Evolutionary conservation across 2,113 vertebrate species (phyloP).

Genomic region (Gallinago undulata): DNA sequence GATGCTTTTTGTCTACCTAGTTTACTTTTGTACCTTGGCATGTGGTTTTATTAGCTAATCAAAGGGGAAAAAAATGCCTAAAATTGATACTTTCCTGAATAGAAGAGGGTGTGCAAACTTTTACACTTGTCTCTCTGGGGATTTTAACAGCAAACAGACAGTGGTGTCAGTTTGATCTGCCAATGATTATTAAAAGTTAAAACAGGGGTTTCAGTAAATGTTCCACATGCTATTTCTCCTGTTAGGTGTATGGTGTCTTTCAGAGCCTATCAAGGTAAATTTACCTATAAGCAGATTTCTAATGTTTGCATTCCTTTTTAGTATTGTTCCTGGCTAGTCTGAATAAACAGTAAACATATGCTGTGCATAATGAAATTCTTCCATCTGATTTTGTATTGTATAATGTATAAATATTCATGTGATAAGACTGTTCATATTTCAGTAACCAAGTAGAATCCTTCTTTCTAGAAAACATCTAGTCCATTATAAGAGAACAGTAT

Average conservation of each 20-base stretch:
- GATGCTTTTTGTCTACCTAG: neutral
- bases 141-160: neutral
- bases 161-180: neutral
- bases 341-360: slow-evolving; percentile 10
- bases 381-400: neutral
- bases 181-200: neutral
- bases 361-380: slow-evolving; percentile 6
- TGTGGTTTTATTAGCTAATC: neutral
- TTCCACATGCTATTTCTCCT: neutral
- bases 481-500: neutral
- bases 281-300: neutral
- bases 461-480: neutral
- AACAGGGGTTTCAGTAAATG: neutral
- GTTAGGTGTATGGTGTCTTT: neutral
- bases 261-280: neutral
- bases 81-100: neutral
- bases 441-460: neutral
- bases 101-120: neutral
- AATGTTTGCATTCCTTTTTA: neutral
- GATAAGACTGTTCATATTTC: neutral
- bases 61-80: neutral
- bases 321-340: neutral
- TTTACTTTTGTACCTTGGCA: neutral
- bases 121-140: neutral
- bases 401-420: slow-evolving; percentile 18